A percentile compares a stretch with the other conserved stretches of the same genome.
These are phyloP conservation scores for Pyrgus malvae DNA, from an alignment of 2,888 invertebrate species.

Conservation along the genomic window DNA sequence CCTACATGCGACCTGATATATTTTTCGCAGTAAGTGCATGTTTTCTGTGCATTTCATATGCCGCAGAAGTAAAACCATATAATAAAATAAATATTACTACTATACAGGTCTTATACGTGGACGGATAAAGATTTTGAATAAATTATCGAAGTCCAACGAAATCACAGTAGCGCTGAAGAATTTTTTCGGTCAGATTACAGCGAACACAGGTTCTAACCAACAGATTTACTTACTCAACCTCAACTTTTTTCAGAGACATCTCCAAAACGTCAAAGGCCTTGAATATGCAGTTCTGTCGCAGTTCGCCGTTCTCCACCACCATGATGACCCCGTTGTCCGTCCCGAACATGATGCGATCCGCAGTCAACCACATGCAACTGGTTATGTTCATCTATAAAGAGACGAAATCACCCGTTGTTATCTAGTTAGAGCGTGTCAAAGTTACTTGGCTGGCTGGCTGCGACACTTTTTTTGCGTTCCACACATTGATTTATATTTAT, in stretches of 20 bases:
- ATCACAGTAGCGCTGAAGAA: too few species aligned
- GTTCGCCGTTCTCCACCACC: slow-evolving; percentile 92
- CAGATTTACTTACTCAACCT: slow-evolving; percentile 67
- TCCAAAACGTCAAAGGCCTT: slow-evolving; percentile 82
- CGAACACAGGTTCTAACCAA: too few species aligned
- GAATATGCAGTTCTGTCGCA: slow-evolving; percentile 84
- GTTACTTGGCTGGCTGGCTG: not conserved
- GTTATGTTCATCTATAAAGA: slow-evolving; percentile 85
- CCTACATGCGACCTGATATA: too few species aligned
- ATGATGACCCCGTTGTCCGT: slow-evolving; percentile 89
- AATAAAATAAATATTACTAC: too few species aligned
- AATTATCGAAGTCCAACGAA: too few species aligned
- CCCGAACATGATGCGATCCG: slow-evolving; percentile 92
- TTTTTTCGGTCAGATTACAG: too few species aligned
- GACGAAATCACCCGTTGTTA: not conserved
- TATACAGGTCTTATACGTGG: too few species aligned
- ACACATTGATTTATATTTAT: too few species aligned
- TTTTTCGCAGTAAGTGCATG: too few species aligned
- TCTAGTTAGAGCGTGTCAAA: not conserved
- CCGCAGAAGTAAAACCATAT: too few species aligned
- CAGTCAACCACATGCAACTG: slow-evolving; percentile 90
- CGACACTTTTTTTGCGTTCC: not conserved
- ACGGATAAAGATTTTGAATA: too few species aligned
- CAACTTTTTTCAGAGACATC: slow-evolving; percentile 84
- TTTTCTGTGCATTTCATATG: too few species aligned